These are phyloP conservation scores for Vannuccia rotundouncinata DNA, from an alignment of 2,888 invertebrate species.

Conservation along the genomic window DNA sequence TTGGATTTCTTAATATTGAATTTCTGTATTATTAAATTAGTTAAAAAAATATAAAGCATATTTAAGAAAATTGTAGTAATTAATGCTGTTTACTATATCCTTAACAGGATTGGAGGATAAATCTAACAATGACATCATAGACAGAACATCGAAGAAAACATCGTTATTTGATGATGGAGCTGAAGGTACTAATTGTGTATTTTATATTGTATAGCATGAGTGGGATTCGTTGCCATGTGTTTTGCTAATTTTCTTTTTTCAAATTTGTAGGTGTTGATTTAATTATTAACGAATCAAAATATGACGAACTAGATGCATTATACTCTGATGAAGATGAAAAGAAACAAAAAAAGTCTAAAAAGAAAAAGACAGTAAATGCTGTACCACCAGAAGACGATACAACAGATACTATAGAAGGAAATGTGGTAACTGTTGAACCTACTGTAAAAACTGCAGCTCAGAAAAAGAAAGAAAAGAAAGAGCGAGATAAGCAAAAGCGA, in stretches of 20 bases:
- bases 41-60: too few species aligned
- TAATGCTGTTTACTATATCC: too few species aligned
- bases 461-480: slow-evolving; percentile 40
- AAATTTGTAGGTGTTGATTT: neutral
- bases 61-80: too few species aligned
- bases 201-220: too few species aligned
- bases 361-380: neutral
- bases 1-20: too few species aligned
- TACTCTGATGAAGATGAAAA: slow-evolving; percentile 27
- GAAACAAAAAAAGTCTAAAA: slow-evolving; percentile 18
- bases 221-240: too few species aligned
- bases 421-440: neutral
- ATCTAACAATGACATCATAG: too few species aligned
- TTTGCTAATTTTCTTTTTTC: neutral
- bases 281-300: neutral
- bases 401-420: neutral
- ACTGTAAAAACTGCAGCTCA: slow-evolving; percentile 39
- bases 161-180: neutral
- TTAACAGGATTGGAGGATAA: too few species aligned
- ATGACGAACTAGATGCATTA: slow-evolving; percentile 16
- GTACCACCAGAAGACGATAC: neutral
- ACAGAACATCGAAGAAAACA: too few species aligned
- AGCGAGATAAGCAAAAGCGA: slow-evolving; percentile 35
- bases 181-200: neutral
- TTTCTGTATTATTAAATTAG: too few species aligned